Base-by-base conservation (phyloP, 2,888 invertebrate species). In the Sarcophaga carnaria region DNA sequence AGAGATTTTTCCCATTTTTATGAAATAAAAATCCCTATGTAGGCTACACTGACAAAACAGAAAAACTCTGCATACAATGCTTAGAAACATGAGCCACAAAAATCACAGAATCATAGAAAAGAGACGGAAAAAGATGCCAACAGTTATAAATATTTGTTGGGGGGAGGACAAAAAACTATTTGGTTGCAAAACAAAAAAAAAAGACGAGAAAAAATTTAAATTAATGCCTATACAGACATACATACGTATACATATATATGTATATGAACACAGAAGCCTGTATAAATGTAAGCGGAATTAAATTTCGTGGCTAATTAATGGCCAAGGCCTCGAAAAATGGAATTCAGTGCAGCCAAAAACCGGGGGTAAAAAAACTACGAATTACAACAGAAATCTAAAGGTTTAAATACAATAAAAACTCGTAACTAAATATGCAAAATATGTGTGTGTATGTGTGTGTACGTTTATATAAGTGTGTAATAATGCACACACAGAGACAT, bases 261-360 rank as follows among this genome's bases (percentile, higher is more conserved):
- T 25, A 45, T 37, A 67, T 54, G 37, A 37, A 45, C 63, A 54
- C 25, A n/a, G 66, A 17, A 14, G 54, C 12, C 17, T 54, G 17
- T 54, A 17, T 54, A 49, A 11, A 87, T 87, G 81, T 81, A 87
- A 85, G 71, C 84, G 80, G 84, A 88, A 89, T 89, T 88, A 85
- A 88, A 88, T 89, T 89, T 86, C 83, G 85, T 86, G 83, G 84
- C 88, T 89, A 89, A 89, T 89, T 89, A 89, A 88, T 88, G 87
- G 75, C 47, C 88, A 87, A 86, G 86, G 83, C 82, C 78, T 84
- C 60, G 59, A 69, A 86, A 81, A 83, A 74, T 75, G 10, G 54
- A 77, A 80, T 86, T 67, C 67, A 67, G 59, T 27, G 37, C 14
- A 66, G n/a, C 4, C 22, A 5, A 76, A 77, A 62, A 37, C 8